Percentiles rank a stretch among this genome's conserved stretches.
Evolutionary conservation across 2,113 vertebrate genomes (phyloP).

Genomic region (Dolichotis patagonum): DNA sequence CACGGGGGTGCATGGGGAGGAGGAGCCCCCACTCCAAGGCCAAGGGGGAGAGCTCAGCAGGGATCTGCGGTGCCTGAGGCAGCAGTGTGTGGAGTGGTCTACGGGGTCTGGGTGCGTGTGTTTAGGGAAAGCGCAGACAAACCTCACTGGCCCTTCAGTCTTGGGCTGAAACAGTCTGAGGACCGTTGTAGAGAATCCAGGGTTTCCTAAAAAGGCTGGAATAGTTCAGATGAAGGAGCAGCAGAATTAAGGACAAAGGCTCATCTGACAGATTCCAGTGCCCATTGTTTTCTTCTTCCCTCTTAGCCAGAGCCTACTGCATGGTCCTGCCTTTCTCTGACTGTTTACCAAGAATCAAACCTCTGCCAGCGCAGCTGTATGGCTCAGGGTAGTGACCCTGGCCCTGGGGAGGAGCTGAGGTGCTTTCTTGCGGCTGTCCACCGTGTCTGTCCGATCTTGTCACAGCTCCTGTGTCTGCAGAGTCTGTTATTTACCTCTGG

Average conservation of each 20-base stretch:
- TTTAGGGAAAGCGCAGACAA: background rate
- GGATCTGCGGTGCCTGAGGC: too few species aligned
- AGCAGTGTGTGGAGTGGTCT: too few species aligned
- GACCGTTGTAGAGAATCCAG: background rate
- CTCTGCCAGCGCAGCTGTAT: background rate
- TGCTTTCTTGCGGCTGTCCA: background rate
- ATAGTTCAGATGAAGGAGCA: background rate
- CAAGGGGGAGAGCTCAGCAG: accelerated
- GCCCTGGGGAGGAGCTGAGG: background rate
- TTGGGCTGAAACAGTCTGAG: background rate
- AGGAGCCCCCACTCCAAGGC: background rate
- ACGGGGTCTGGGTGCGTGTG: accelerated
- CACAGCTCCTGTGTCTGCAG: too few species aligned
- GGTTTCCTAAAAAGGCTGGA: background rate
- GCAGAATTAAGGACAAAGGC: background rate
- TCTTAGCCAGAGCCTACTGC: background rate
- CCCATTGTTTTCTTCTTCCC: background rate
- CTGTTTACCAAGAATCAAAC: background rate
- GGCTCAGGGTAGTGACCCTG: background rate
- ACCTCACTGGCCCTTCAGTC: background rate
- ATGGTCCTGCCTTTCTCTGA: background rate
- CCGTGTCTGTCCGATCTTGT: background rate
- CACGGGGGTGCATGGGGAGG: background rate
- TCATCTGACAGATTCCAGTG: background rate
- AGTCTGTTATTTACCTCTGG: background rate